Conservation (phyloP, 2,113 vertebrate species). For the Salvelinus alpinus region DNA sequence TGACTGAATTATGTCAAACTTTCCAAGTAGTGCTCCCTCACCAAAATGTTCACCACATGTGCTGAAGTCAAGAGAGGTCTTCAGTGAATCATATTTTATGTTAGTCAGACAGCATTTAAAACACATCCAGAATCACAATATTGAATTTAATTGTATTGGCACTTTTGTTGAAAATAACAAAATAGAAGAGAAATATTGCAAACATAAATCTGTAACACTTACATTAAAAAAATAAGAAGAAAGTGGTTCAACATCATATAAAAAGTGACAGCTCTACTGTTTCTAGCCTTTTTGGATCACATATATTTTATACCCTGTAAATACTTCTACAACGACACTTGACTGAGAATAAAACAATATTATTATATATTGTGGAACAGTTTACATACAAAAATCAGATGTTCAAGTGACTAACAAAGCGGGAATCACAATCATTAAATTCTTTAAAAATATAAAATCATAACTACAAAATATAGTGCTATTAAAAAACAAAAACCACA, state of each 20-base stretch:
- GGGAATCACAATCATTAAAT: neutral
- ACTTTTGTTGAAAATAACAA: conserved; percentile 48
- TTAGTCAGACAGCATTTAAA: neutral
- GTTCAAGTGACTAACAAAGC: conserved; percentile 47
- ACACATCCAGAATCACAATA: neutral
- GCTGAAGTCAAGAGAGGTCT: no score
- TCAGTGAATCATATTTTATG: neutral
- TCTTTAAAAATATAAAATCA: conserved; percentile 38
- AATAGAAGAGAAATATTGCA: conserved; percentile 37
- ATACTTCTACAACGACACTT: conserved; percentile 20
- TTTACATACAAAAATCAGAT: conserved; percentile 20
- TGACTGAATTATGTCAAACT: no score
- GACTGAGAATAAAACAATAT: conserved; percentile 25
- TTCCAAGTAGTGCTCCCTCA: no score
- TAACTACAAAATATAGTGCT: conserved; percentile 44
- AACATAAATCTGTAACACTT: conserved; percentile 52
- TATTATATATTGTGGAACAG: conserved; percentile 37
- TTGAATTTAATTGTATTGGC: conserved; percentile 50
- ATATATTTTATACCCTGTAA: conserved; percentile 27
- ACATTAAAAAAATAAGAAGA: conserved; percentile 43
- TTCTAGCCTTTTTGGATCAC: conserved; percentile 23
- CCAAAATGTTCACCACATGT: no score
- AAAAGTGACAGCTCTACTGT: conserved; percentile 21
- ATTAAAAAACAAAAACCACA: conserved; percentile 43
- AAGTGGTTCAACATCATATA: conserved; percentile 17